A percentile compares a stretch with the other conserved stretches of the same genome.
These are phyloP conservation scores for Chrysogorgia sp. DNA, from an alignment of 92 coral and sea anemone genomes.

Conservation along the genomic window DNA sequence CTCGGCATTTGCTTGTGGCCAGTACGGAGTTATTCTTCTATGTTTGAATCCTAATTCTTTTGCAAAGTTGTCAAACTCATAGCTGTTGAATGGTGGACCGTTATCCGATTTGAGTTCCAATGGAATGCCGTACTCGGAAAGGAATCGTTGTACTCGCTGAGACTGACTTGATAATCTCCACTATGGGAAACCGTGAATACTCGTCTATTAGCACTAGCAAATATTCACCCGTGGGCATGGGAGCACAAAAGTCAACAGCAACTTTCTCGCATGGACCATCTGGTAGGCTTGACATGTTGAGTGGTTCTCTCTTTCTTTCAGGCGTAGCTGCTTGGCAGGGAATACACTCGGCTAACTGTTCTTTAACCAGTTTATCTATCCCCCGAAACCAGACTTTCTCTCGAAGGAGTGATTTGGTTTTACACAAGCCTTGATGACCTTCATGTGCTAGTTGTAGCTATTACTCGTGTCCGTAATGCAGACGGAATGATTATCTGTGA, in stretches of 20 bases:
- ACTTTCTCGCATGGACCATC: slow-evolving; percentile 16
- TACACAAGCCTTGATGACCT: slow-evolving; percentile 16
- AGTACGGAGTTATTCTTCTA: slow-evolving; percentile 7
- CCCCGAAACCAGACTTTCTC: slow-evolving; percentile 13
- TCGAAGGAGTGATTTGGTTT: slow-evolving; percentile 14
- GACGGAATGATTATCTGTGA: slow-evolving; percentile 31
- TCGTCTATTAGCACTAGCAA: slow-evolving; percentile 33
- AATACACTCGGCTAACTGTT: slow-evolving; percentile 19
- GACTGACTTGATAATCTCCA: slow-evolving; percentile 10
- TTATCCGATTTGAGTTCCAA: slow-evolving; percentile 6
- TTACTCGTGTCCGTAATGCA: not conserved
- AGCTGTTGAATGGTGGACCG: slow-evolving; percentile 9
- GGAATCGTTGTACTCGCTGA: slow-evolving; percentile 14
- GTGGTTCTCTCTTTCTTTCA: slow-evolving; percentile 3
- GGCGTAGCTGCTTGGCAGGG: slow-evolving; percentile 31
- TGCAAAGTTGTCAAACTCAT: slow-evolving; percentile 6
- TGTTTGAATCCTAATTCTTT: slow-evolving; percentile 16
- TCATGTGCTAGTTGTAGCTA: slow-evolving; percentile 6
- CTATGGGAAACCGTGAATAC: slow-evolving; percentile 34
- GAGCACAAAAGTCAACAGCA: slow-evolving; percentile 18
- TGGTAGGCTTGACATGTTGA: slow-evolving; percentile 6
- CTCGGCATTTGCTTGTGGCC: not conserved
- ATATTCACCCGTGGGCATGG: slow-evolving; percentile 34
- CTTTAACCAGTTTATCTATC: slow-evolving; percentile 10
- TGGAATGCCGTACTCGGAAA: slow-evolving; percentile 13